phyloP scores from a whole-genome alignment of 2,888 invertebrate genomes.

The Portevinia maculata region DNA sequence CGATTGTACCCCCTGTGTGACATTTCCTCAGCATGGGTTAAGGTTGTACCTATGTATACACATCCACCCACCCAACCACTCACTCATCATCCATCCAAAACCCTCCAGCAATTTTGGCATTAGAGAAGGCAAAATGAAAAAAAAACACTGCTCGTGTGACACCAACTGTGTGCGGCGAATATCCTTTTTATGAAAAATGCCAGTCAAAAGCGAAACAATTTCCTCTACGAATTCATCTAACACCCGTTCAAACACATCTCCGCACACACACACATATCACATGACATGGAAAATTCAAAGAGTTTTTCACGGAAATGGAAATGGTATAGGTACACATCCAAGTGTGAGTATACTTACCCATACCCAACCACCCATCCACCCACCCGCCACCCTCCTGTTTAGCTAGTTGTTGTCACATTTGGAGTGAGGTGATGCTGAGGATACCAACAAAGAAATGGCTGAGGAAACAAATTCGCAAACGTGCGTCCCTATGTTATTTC shows the following conservation, averaged over 20 bases:
- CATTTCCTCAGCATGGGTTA: constrained; percentile 62
- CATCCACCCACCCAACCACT: constrained; percentile 29
- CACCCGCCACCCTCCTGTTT: constrained; percentile 23
- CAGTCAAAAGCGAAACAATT: constrained; percentile 74
- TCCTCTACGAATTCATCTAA: constrained; percentile 71
- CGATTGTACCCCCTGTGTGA: constrained; percentile 52
- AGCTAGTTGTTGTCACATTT: constrained; percentile 58
- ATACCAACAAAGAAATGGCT: constrained; percentile 57
- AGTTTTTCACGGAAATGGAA: constrained; percentile 73
- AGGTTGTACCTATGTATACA: constrained; percentile 36
- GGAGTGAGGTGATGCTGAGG: constrained; percentile 20
- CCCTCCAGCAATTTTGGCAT: constrained; percentile 14
- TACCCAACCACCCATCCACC: constrained; percentile 19
- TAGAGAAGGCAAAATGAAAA: constrained; percentile 16
- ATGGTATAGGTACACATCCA: constrained; percentile 48
- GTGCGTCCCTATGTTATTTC: constrained; percentile 64
- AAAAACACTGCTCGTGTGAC: constrained; percentile 45
- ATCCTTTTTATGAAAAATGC: constrained; percentile 74
- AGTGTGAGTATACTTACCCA: constrained; percentile 54
- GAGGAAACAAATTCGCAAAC: constrained; percentile 53
- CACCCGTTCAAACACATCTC: constrained; percentile 37
- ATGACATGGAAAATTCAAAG: constrained; percentile 73
- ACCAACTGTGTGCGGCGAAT: constrained; percentile 74
- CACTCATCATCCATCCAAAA: constrained; percentile 15
- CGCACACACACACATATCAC: constrained; percentile 30